Evolutionary conservation across 2,797 vertebrate species (phyloP), one percentile per base, ranked within the genome.

Genomic region (Bradypus variegatus): DNA sequence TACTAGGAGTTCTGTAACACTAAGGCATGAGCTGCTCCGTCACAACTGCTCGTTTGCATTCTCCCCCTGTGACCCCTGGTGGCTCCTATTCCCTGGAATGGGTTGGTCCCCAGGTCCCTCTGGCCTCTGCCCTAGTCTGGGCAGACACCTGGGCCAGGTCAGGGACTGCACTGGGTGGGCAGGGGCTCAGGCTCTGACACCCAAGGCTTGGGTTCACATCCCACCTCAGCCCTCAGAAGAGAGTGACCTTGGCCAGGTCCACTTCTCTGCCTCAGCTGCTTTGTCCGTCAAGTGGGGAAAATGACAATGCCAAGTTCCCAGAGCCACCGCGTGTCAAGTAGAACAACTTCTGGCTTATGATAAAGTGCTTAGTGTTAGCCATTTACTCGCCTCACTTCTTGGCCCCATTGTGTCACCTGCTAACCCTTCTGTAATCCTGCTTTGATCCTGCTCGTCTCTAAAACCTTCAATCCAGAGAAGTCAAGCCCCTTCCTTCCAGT

Each of bases 211-310:
- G 14, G n/a, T 3, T 62, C 27, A 2, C 18, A 8, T 11, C 29
- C 58, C 9, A 4, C 45, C 5, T 15, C 41, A 2, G 9, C 33
- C 19, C 1, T 23, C 36, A 6, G 0, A 8, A 4, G 4, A 1
- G 6, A 23, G 27, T 19, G 15, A 16, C 55, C 21, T 18, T 15
- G 14, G 48, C 16, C n/a, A 36, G 41, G n/a, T 65, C 29, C 1
- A 1, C 33, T 33, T 19, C 33, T 41, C 36, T 81, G 65, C 48
- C 58, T 31, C 45, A 1, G 67, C 75, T 27, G 67, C 75, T 27
- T 87, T 82, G 38, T 33, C 77, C 19, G 18, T 78, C 58, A 25
- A 8, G 0, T 62, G 50, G 45, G 36, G 55, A 62, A 55, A 48
- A n/a, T 12, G 1, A 19, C 2, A 64, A 33, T 38, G n/a, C 31